Evolutionary conservation across 2,113 vertebrate species (phyloP).

Genomic region (Dicerorhinus sumatrensis): DNA sequence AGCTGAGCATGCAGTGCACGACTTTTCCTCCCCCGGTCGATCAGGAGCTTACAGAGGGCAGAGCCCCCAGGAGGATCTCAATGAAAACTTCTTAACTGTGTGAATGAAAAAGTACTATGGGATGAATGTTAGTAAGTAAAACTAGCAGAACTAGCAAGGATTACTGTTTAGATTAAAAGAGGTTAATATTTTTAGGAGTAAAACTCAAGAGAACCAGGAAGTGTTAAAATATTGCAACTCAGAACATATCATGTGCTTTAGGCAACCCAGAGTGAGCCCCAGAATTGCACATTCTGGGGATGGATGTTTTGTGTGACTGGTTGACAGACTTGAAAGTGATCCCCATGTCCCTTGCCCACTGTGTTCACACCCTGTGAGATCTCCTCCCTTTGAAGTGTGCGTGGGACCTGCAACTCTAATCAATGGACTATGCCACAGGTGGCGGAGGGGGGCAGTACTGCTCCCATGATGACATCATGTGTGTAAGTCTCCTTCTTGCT

Average conservation of each 20-base stretch:
- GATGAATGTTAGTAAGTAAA: not conserved
- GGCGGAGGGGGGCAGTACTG: not conserved
- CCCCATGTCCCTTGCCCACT: not conserved
- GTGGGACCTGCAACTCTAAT: not conserved
- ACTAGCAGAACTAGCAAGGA: not conserved
- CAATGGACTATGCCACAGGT: accelerated
- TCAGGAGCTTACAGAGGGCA: accelerated
- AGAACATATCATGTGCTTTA: not conserved
- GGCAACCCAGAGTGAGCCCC: no score
- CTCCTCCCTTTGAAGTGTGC: no score
- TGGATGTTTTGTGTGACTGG: no score
- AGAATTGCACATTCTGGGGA: accelerated
- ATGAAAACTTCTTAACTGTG: not conserved
- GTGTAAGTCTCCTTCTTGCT: not conserved
- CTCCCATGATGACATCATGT: accelerated
- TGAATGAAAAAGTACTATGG: not conserved
- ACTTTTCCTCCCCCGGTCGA: accelerated
- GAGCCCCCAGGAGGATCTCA: not conserved
- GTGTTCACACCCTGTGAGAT: not conserved
- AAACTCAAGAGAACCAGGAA: not conserved
- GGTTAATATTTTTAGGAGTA: not conserved
- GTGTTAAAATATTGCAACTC: not conserved
- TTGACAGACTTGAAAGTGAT: accelerated
- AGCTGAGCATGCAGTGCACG: no score
- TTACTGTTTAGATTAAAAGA: not conserved